phyloP scores from a whole-genome alignment of 2,888 invertebrate genomes.

The Eugnorisma glareosa region DNA sequence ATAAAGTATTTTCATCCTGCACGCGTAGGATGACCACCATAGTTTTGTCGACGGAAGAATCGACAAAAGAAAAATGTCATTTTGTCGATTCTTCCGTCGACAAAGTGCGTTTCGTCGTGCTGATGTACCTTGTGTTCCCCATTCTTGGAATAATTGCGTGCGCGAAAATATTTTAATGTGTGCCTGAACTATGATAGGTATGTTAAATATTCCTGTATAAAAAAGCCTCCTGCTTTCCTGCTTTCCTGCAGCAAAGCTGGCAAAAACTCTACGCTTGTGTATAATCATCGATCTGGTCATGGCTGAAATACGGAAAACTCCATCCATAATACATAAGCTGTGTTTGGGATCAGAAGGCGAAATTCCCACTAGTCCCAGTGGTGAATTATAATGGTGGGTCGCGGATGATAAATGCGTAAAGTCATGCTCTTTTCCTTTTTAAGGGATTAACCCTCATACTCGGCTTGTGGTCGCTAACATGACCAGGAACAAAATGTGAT shows the following conservation, averaged over 20 bases:
- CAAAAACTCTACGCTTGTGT: conserved; percentile 18
- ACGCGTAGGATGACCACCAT: too few species aligned
- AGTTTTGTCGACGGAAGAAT: too few species aligned
- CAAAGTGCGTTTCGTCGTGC: too few species aligned
- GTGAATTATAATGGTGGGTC: conserved; percentile 35
- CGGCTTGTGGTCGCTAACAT: conserved; percentile 4
- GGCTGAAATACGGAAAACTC: conserved; percentile 19
- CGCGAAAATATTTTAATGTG: neutral
- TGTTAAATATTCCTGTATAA: neutral
- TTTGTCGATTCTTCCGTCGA: too few species aligned
- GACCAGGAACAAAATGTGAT: conserved; percentile 35
- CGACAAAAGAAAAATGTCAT: too few species aligned
- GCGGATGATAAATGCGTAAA: conserved; percentile 46
- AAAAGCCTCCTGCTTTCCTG: too few species aligned
- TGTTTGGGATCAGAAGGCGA: conserved; percentile 19
- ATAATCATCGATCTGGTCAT: conserved; percentile 17
- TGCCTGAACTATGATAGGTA: neutral
- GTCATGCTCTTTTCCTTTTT: conserved; percentile 47
- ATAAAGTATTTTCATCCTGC: neutral
- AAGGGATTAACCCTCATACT: conserved; percentile 44
- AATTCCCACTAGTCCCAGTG: conserved; percentile 33
- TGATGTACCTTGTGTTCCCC: neutral
- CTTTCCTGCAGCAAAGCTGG: neutral
- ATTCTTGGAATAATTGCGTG: neutral
- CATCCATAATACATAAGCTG: conserved; percentile 46